phyloP scores from a whole-genome alignment of 2,888 invertebrate genomes.

The Slavum lentiscoides region DNA sequence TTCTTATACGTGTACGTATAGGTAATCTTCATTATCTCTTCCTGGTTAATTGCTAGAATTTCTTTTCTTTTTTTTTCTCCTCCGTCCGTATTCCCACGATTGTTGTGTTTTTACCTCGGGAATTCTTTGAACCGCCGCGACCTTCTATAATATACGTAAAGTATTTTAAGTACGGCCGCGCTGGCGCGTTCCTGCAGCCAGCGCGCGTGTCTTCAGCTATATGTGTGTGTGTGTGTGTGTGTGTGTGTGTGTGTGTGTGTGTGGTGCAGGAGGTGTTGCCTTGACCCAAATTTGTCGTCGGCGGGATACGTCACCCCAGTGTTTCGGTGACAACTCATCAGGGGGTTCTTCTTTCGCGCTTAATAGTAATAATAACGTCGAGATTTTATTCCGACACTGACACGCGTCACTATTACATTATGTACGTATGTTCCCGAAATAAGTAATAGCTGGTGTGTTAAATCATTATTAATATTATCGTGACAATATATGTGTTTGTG shows the following conservation, averaged over 20 bases:
- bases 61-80: background rate
- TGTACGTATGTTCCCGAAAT: too few relatives aligned
- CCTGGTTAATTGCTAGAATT: background rate
- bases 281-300: constrained; percentile 44
- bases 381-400: background rate
- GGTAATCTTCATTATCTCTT: background rate
- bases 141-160: background rate
- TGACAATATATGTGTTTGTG: background rate
- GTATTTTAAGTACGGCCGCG: too few relatives aligned
- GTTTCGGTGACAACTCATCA: constrained; percentile 24
- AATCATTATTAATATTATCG: background rate
- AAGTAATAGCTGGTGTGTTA: background rate
- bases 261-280: background rate
- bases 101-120: background rate
- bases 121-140: background rate
- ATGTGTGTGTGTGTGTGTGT: too few relatives aligned
- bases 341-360: constrained; percentile 18
- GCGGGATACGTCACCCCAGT: constrained; percentile 5
- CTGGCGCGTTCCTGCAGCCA: background rate
- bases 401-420: constrained; percentile 6
- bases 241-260: too few relatives aligned
- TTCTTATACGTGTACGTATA: background rate
- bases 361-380: background rate
- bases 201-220: background rate
- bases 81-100: background rate